Percentiles rank a stretch among this genome's conserved stretches.
These are phyloP conservation scores for Acanthosepion lycidas DNA, from an alignment of 2,888 invertebrate genomes.

Conservation along the genomic window DNA sequence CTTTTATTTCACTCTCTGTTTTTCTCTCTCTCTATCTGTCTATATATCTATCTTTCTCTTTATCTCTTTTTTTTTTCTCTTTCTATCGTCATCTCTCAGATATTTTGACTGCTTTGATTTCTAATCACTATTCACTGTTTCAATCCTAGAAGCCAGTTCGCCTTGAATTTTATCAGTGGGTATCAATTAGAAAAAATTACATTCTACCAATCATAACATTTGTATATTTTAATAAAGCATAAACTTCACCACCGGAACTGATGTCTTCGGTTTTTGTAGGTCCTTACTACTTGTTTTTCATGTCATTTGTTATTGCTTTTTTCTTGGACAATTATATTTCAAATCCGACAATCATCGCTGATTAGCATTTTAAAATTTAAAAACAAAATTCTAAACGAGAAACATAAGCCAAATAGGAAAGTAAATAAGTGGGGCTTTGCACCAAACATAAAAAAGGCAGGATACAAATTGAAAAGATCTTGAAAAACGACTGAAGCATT, in stretches of 20 bases:
- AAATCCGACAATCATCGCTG: not conserved
- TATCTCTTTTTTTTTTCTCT: not conserved
- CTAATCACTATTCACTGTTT: not conserved
- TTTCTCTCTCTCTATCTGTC: not conserved
- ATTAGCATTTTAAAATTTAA: constrained; percentile 33
- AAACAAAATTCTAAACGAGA: not conserved
- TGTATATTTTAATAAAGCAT: constrained; percentile 33
- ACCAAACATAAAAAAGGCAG: not conserved
- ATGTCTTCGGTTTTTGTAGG: not conserved
- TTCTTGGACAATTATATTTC: not conserved
- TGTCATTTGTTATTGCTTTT: not conserved
- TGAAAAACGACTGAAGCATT: not conserved
- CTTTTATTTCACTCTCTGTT: no score
- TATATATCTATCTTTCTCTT: not conserved
- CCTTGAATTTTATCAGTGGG: not conserved
- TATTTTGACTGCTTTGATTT: not conserved
- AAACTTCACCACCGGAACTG: not conserved
- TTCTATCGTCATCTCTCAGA: no score
- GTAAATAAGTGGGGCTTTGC: not conserved
- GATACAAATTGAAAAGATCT: not conserved
- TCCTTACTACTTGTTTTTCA: not conserved
- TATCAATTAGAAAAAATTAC: not conserved
- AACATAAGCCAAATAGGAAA: not conserved
- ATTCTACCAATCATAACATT: not conserved
- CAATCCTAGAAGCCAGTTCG: not conserved